Conservation (phyloP, 1,140 invertebrate genomes). For the Lordiphosa clarofinis region DNA sequence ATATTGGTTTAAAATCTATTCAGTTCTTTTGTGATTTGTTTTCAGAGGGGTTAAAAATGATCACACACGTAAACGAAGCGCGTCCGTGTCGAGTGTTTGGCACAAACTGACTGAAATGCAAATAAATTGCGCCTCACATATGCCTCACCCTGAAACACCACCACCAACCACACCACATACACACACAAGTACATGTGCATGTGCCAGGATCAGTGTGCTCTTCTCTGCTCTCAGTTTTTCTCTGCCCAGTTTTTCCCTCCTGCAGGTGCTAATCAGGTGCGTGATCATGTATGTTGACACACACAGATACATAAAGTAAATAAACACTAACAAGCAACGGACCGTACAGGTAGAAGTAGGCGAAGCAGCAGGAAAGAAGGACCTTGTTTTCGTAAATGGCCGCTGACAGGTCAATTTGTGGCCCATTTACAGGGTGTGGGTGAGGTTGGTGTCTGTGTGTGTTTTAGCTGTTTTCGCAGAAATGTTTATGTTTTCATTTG, state of each 20-base stretch:
- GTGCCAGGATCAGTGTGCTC: conserved; percentile 21
- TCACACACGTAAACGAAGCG: conserved; percentile 15
- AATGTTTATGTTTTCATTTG: conserved; percentile 34
- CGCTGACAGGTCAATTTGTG: conserved; percentile 67
- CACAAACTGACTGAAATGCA: conserved; percentile 66
- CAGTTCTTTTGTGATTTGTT: background rate
- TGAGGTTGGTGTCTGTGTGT: conserved; percentile 20
- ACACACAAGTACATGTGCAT: conserved; percentile 2
- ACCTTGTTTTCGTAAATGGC: conserved; percentile 47
- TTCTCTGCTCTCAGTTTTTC: conserved; percentile 16
- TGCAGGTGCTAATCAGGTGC: conserved; percentile 75
- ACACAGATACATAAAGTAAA: conserved; percentile 31
- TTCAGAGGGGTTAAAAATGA: background rate
- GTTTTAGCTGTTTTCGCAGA: conserved; percentile 48
- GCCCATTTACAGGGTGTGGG: conserved; percentile 36
- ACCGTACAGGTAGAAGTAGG: conserved; percentile 34
- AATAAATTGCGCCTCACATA: conserved; percentile 46
- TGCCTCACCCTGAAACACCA: conserved; percentile 18
- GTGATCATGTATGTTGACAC: conserved; percentile 58
- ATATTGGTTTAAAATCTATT: no score
- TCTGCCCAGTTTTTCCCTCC: conserved; percentile 33
- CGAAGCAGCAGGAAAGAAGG: conserved; percentile 8
- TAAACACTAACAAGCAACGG: conserved; percentile 40
- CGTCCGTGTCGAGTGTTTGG: conserved; percentile 55
- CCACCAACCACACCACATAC: conserved; percentile 36